phyloP scores from a whole-genome alignment of 2,113 vertebrate species.

The Neolamprologus falcicula region DNA sequence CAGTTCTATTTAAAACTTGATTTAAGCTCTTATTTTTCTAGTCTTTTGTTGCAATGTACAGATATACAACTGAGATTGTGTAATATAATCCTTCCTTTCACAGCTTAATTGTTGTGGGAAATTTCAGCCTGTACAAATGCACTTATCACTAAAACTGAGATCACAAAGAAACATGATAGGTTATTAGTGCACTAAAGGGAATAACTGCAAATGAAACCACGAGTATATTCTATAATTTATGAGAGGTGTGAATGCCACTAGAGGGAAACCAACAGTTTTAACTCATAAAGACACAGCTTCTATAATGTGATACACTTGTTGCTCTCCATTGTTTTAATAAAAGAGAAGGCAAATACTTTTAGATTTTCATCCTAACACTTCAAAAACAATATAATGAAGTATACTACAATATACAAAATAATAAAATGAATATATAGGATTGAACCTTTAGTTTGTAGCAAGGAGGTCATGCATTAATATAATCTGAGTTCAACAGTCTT shows the following conservation, averaged over 20 bases:
- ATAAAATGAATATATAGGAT: neutral
- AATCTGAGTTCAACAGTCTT: neutral
- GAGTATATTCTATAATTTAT: slow-evolving; percentile 42
- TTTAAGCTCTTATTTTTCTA: neutral
- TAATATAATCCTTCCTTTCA: neutral
- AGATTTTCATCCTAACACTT: neutral
- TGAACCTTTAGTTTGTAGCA: neutral
- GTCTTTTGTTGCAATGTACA: neutral
- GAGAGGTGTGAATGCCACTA: slow-evolving; percentile 1
- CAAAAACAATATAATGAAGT: neutral
- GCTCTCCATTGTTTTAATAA: neutral
- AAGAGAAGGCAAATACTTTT: neutral
- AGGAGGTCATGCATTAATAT: neutral
- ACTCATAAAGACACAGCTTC: neutral
- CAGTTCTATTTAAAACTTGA: neutral
- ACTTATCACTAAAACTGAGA: slow-evolving; percentile 1
- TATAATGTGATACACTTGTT: neutral
- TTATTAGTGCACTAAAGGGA: slow-evolving; percentile 37
- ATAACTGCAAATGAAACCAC: slow-evolving; percentile 55
- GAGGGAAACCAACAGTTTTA: neutral
- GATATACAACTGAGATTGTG: neutral
- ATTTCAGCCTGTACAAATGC: neutral
- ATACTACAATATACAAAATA: neutral
- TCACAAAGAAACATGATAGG: neutral
- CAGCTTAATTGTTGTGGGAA: neutral